Percentiles rank a stretch among this genome's conserved stretches.
phyloP scores from a whole-genome alignment of 2,797 vertebrate genomes.

The Valencia hispanica region DNA sequence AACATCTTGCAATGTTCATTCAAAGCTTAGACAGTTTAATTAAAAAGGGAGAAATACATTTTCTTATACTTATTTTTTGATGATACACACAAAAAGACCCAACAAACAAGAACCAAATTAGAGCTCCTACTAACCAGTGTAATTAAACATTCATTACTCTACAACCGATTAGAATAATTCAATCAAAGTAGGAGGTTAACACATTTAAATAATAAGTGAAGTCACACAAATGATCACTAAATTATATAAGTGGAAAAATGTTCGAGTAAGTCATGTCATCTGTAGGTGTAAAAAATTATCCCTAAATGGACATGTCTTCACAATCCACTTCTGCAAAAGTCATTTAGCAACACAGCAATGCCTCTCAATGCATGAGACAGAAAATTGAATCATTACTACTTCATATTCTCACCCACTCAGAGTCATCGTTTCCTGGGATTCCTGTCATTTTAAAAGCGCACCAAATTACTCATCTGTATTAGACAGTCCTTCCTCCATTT shows the following conservation, averaged over 20 bases:
- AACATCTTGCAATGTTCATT: too few relatives aligned
- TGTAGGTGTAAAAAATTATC: background rate
- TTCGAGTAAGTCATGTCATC: background rate
- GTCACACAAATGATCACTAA: background rate
- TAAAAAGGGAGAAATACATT: too few relatives aligned
- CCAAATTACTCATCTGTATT: background rate
- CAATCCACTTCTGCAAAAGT: background rate
- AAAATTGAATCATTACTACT: background rate
- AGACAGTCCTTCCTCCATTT: slow-evolving; percentile 3
- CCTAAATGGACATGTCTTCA: background rate
- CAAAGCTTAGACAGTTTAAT: too few relatives aligned
- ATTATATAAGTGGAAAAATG: background rate
- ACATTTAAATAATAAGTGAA: background rate
- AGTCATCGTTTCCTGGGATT: background rate
- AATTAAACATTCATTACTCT: too few relatives aligned
- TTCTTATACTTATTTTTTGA: too few relatives aligned
- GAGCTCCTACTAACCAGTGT: too few relatives aligned
- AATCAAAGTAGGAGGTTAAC: background rate
- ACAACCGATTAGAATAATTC: background rate
- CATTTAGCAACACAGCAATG: background rate
- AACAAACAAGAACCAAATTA: too few relatives aligned
- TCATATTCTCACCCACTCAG: background rate
- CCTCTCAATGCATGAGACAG: background rate
- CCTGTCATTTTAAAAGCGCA: slow-evolving; percentile 3
- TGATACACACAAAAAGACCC: too few relatives aligned